Base-by-base conservation (phyloP, 2,888 invertebrate species). In the Drosophila antonietae region DNA sequence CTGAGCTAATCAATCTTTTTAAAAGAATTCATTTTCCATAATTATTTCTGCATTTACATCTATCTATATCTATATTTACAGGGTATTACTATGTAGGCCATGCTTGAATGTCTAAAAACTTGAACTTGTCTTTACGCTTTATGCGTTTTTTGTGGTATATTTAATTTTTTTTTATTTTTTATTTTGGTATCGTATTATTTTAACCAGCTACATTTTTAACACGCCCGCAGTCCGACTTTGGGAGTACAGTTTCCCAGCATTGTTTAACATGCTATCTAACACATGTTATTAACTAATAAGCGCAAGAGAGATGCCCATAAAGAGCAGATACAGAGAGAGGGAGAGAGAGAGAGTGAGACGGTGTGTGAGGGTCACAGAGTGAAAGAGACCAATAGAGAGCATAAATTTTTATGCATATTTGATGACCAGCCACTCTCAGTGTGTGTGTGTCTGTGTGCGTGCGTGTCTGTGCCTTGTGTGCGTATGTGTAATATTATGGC, bases 241-340 rank as follows among this genome's bases (percentile, higher is more conserved):
- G 59, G 28, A 58, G 58, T 60, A 28, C 62, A 64, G 43, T 72
- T 74, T 78, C 33, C n/a, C 57, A 68, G 68, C 62, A 47, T 68
- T 74, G 78, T 68, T 78, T 35, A 78, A 71, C 65, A 78, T 68
- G 67, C 70, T 65, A 62, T 61, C 74, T n/a, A 70, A 62, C 71
- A 79, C 55, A 51, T 63, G 68, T 72, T 63, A 60, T 52, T 55
- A 62, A 51, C 37, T 37, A 41, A 39, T n/a, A 18, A 52, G 56
- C n/a, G 31, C 10, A 43, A 44, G 10, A 49, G 18, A 33, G 44
- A 18, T 44, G 44, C 10, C 28, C 6, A 35, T 8, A 18, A 14
- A 47, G 10, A 44, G 52, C 9, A 39, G 37, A 15, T 39, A 5
- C 15, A 18, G 35, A 23, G 56, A 23, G 35, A 49, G 10, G 14